phyloP scores from a whole-genome alignment of 2,888 invertebrate genomes.

The Bugulina stolonifera region DNA sequence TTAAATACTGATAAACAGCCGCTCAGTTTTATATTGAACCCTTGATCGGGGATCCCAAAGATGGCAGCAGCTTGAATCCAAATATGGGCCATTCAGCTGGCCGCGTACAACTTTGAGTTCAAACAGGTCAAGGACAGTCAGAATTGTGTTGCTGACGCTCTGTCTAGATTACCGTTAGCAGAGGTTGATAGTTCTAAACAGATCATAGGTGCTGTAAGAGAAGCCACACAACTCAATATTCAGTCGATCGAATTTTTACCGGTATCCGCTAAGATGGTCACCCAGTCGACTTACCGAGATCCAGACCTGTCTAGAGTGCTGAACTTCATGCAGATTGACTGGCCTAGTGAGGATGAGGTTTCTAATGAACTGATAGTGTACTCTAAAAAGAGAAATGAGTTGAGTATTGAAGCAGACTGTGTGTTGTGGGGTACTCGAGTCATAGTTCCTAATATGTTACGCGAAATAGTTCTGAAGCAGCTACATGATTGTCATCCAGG shows the following conservation, averaged over 20 bases:
- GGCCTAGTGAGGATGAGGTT: no score
- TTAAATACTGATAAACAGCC: constrained; percentile 52
- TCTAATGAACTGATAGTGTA: no score
- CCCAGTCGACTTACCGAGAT: no score
- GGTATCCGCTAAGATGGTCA: no score
- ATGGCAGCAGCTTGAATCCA: constrained; percentile 39
- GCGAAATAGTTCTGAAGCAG: background rate
- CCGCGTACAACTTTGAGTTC: constrained; percentile 45
- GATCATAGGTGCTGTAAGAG: no score
- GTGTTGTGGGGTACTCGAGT: background rate
- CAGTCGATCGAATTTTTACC: no score
- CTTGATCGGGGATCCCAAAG: constrained; percentile 37
- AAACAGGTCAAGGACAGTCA: constrained; percentile 34
- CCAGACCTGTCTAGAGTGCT: no score
- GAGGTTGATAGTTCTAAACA: no score
- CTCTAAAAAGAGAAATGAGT: background rate
- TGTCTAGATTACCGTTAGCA: no score
- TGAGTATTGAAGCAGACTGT: background rate
- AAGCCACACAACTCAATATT: no score
- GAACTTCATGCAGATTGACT: no score
- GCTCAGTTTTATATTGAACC: constrained; percentile 46
- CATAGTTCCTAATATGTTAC: background rate
- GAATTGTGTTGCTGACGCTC: no score
- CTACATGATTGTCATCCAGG: background rate
- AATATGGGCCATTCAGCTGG: constrained; percentile 38